Percentiles rank a stretch among this genome's conserved stretches.
phyloP scores from a whole-genome alignment of 2,888 invertebrate genomes.

The Amblyteles armatorius region DNA sequence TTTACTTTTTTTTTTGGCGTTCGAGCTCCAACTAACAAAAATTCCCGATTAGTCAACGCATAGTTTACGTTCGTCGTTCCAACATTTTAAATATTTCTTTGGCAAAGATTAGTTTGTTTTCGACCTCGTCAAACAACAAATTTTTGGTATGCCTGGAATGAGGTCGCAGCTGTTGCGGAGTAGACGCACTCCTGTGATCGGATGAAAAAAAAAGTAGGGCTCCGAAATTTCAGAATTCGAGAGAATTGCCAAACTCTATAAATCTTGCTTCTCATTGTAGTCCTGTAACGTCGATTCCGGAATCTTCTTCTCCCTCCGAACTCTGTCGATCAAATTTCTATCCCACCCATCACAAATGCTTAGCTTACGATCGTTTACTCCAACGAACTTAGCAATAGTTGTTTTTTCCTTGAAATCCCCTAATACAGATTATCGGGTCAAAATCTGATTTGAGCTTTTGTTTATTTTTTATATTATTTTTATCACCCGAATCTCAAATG shows the following conservation, averaged over 20 bases:
- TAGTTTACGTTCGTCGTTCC: neutral
- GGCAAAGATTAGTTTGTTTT: neutral
- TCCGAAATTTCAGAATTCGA: neutral
- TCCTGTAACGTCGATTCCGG: neutral
- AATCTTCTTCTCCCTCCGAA: neutral
- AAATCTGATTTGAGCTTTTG: too few species aligned
- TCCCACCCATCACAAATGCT: neutral
- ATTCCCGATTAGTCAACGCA: neutral
- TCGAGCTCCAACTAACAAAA: neutral
- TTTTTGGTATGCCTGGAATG: constrained; percentile 58
- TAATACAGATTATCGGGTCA: too few species aligned
- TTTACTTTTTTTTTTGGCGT: neutral
- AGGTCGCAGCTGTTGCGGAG: constrained; percentile 73
- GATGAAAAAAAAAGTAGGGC: constrained; percentile 1
- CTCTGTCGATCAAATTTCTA: neutral
- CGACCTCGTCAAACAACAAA: neutral
- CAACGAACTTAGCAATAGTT: too few species aligned
- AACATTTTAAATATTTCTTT: neutral
- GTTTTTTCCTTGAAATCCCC: too few species aligned
- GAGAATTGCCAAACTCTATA: neutral
- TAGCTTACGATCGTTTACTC: too few species aligned
- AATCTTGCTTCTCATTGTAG: neutral
- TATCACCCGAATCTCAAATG: too few species aligned
- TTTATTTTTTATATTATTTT: too few species aligned
- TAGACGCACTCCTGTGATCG: constrained; percentile 73